phyloP scores from a whole-genome alignment of 2,113 vertebrate genomes.

The Cyanoderma ruficeps region DNA sequence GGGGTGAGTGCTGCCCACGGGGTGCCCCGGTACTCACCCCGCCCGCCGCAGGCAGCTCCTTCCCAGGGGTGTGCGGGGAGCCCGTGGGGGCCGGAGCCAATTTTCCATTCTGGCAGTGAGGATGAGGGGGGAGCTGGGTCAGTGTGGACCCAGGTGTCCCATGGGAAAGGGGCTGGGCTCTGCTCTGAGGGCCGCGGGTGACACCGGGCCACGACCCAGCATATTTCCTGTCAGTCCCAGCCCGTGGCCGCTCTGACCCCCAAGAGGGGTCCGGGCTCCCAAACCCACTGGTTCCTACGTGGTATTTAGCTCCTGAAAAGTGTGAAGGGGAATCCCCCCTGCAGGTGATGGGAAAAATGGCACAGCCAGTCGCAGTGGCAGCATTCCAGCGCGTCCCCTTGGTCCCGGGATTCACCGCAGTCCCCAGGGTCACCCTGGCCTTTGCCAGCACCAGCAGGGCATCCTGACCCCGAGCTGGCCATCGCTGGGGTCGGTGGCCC shows the following conservation, averaged over 20 bases:
- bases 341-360: not conserved
- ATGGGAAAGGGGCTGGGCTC: not conserved
- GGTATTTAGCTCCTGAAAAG: not conserved
- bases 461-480: not conserved
- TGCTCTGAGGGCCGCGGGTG: not conserved
- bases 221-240: not conserved
- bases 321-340: not conserved
- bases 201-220: rapidly evolving
- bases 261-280: rapidly evolving
- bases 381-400: not conserved
- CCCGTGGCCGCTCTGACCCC: not conserved
- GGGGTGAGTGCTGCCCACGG: not conserved
- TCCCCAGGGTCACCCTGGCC: not conserved
- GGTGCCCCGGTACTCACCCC: not conserved
- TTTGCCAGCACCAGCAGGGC: not conserved
- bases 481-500: rapidly evolving
- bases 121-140: not conserved
- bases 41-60: not conserved
- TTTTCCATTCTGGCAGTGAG: slow-evolving; percentile 1
- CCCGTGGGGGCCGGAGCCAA: not conserved
- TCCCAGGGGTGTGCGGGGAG: not conserved
- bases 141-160: not conserved
- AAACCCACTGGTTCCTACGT: rapidly evolving
- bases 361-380: not conserved
- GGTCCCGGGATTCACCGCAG: not conserved